A percentile compares a stretch with the other conserved stretches of the same genome.
These are phyloP conservation scores for Eriosoma lanigerum DNA, from an alignment of 1,140 invertebrate genomes.

Conservation along the genomic window DNA sequence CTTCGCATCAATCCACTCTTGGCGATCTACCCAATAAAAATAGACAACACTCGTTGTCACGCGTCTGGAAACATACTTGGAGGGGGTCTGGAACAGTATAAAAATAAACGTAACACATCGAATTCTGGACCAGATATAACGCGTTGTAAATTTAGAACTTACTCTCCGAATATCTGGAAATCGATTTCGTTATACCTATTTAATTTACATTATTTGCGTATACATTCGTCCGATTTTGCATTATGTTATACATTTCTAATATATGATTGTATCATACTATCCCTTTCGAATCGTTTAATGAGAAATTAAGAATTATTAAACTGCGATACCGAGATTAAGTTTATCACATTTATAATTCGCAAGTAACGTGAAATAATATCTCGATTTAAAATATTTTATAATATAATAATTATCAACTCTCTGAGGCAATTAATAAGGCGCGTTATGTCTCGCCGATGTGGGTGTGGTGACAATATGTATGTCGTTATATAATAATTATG, in stretches of 20 bases:
- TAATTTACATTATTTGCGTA: too few relatives aligned
- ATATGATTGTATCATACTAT: not conserved
- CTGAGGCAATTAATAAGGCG: too few relatives aligned
- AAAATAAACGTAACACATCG: not conserved
- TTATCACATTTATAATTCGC: too few relatives aligned
- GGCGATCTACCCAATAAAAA: not conserved
- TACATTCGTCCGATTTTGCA: not conserved
- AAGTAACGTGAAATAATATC: too few relatives aligned
- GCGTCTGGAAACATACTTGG: slow-evolving; percentile 18
- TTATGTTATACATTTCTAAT: too few relatives aligned
- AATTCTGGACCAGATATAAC: not conserved
- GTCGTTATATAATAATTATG: too few relatives aligned
- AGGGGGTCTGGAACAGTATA: slow-evolving; percentile 31
- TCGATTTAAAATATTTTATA: too few relatives aligned
- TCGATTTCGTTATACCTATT: too few relatives aligned
- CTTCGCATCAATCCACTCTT: not conserved
- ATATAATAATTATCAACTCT: too few relatives aligned
- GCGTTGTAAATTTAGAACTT: slow-evolving; percentile 12
- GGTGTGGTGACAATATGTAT: too few relatives aligned
- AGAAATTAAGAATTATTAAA: too few relatives aligned
- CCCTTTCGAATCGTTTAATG: not conserved
- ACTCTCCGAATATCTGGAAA: not conserved
- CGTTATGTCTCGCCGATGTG: too few relatives aligned
- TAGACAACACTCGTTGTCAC: not conserved
- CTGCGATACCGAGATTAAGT: not conserved